A percentile compares a stretch with the other conserved stretches of the same genome.
Evolutionary conservation across 2,888 invertebrate genomes (phyloP).

Genomic region (Amblyjoppa fuscipennis): DNA sequence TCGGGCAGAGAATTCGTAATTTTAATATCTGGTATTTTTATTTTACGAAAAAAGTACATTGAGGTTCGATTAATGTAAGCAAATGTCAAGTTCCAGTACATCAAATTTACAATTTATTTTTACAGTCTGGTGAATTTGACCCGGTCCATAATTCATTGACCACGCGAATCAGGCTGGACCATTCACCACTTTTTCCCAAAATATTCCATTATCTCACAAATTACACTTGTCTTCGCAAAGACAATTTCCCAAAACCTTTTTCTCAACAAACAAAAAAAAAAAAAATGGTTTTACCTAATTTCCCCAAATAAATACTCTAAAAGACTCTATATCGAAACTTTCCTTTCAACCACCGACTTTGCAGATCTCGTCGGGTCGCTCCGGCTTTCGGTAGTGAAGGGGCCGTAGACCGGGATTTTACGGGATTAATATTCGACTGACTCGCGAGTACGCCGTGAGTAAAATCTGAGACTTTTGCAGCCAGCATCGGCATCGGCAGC

Average conservation of each 20-base stretch:
- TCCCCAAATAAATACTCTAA: background rate
- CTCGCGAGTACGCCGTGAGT: constrained; percentile 1
- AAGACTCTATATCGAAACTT: background rate
- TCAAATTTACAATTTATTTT: too few species aligned
- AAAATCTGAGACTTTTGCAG: constrained; percentile 8
- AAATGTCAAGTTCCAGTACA: too few species aligned
- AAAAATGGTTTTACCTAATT: background rate
- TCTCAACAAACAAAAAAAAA: background rate
- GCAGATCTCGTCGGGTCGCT: background rate
- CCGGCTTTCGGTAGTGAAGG: background rate
- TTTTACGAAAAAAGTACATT: too few species aligned
- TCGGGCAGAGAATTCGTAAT: too few species aligned
- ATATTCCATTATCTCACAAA: background rate
- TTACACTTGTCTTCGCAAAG: background rate
- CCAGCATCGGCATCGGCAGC: background rate
- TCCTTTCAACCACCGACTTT: background rate
- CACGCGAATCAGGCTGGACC: too few species aligned
- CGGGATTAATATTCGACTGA: constrained; percentile 34
- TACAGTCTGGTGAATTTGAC: too few species aligned
- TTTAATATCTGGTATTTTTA: too few species aligned
- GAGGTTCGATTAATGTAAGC: too few species aligned
- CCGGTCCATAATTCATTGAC: too few species aligned
- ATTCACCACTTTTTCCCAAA: too few species aligned
- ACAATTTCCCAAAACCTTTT: background rate
- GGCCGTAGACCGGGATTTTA: constrained; percentile 12